Conservation (phyloP, 2,797 vertebrate species). For the Tinamus major region DNA sequence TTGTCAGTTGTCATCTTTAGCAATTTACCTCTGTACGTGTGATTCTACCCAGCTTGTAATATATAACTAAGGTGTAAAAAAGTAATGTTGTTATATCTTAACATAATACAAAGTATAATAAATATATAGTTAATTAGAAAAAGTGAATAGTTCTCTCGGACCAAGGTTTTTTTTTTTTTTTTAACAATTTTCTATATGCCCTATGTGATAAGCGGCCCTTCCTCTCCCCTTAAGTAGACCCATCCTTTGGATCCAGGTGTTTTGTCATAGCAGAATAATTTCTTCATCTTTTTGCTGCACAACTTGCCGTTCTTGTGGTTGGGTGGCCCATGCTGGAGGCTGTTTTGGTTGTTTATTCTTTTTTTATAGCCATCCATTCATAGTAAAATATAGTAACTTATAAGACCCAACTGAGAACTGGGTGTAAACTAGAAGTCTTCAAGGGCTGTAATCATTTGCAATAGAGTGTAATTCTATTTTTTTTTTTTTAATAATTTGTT, state of each 20-base stretch:
- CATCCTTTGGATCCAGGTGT: not conserved
- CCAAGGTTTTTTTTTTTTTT: too few species aligned
- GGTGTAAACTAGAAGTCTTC: not conserved
- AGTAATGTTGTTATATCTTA: too few species aligned
- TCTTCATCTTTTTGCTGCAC: not conserved
- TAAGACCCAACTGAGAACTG: not conserved
- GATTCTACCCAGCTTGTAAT: not conserved
- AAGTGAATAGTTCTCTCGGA: not conserved
- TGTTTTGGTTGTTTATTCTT: not conserved
- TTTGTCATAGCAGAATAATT: not conserved
- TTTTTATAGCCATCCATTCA: not conserved
- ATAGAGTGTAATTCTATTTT: not conserved
- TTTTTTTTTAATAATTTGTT: not conserved
- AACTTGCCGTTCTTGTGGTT: not conserved
- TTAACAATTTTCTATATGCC: not conserved
- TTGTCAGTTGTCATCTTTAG: not conserved
- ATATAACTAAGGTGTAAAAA: too few species aligned
- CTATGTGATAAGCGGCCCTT: not conserved
- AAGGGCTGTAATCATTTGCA: not conserved
- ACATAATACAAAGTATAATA: not conserved
- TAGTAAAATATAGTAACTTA: not conserved
- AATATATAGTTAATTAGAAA: not conserved
- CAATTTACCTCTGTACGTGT: not conserved
- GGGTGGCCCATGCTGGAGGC: slow-evolving; percentile 26
- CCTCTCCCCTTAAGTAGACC: not conserved